phyloP scores from a whole-genome alignment of 2,888 invertebrate species.

The Hyles lineata region DNA sequence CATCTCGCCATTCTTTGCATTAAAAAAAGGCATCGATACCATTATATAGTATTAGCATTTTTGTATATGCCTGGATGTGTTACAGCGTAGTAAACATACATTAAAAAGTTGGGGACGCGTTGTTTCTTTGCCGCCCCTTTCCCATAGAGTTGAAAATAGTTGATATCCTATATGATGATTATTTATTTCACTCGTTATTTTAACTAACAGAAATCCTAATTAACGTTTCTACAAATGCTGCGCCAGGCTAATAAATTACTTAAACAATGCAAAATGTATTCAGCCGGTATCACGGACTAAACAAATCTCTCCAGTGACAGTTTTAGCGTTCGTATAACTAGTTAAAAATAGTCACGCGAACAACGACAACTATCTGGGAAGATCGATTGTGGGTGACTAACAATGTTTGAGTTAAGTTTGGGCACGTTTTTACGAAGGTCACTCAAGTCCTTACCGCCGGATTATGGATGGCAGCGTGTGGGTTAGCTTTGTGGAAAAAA shows the following conservation, averaged over 20 bases:
- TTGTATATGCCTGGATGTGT: no score
- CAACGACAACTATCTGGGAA: conserved; percentile 33
- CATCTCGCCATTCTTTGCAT: no score
- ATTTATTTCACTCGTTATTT: no score
- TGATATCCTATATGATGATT: no score
- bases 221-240: neutral
- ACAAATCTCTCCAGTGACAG: conserved; percentile 34
- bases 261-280: conserved; percentile 8
- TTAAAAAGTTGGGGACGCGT: no score
- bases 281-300: neutral
- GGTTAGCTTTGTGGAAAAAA: neutral
- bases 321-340: conserved; percentile 37
- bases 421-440: conserved; percentile 33
- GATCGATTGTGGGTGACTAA: conserved; percentile 42
- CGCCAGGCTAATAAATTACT: neutral
- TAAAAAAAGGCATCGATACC: no score
- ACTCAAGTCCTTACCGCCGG: conserved; percentile 27
- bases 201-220: no score
- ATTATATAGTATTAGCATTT: no score
- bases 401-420: conserved; percentile 38
- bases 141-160: no score
- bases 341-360: conserved; percentile 44
- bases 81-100: no score
- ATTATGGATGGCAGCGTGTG: neutral
- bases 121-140: no score